Conservation (phyloP, 2,797 vertebrate genomes). For the Balearica regulorum region DNA sequence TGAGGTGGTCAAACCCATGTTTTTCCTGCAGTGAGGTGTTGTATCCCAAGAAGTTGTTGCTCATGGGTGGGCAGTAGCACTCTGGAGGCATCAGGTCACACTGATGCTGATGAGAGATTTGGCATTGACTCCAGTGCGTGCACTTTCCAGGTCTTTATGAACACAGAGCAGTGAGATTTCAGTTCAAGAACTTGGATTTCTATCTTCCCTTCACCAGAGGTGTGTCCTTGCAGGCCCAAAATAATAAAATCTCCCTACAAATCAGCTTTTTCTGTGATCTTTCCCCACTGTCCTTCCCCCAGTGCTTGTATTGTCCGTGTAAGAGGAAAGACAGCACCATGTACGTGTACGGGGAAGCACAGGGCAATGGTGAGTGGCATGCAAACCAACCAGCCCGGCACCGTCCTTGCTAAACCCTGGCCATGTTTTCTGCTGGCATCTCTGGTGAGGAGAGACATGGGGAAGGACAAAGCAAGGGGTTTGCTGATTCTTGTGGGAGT, state of each 20-base stretch:
- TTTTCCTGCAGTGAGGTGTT: neutral
- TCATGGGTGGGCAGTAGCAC: neutral
- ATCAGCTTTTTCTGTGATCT: neutral
- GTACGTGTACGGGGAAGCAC: rapidly evolving
- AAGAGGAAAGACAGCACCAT: neutral
- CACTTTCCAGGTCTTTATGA: neutral
- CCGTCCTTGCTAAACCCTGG: neutral
- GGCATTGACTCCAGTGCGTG: neutral
- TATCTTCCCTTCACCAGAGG: neutral
- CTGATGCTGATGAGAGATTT: neutral
- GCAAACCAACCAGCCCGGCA: neutral
- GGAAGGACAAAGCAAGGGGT: neutral
- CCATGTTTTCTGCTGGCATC: neutral
- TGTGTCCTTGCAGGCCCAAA: neutral
- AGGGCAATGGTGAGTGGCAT: neutral
- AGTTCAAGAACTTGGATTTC: neutral
- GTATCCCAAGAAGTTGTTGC: rapidly evolving
- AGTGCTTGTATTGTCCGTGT: neutral
- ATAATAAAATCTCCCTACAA: neutral
- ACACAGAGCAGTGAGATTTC: neutral
- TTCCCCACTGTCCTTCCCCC: neutral
- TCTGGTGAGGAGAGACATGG: neutral
- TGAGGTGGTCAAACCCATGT: neutral
- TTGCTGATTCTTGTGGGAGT: neutral
- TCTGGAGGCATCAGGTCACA: neutral